Conservation (phyloP, 2,888 invertebrate species). For the Norana najaformis region DNA sequence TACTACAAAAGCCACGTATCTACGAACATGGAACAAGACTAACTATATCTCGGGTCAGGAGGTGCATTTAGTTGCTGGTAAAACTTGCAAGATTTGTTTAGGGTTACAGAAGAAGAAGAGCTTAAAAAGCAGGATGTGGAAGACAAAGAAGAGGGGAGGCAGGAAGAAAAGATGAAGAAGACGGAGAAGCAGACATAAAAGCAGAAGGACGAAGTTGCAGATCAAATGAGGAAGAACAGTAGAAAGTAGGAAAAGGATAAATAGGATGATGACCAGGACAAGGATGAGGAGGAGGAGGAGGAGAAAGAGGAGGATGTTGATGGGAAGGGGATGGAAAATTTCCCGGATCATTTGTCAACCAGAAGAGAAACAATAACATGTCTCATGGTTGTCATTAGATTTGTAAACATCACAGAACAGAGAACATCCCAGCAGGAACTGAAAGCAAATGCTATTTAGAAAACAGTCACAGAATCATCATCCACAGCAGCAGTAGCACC, state of each 20-base stretch:
- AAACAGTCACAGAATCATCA: background rate
- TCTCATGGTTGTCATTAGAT: background rate
- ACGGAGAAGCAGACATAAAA: background rate
- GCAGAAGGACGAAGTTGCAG: conserved; percentile 21
- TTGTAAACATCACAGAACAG: background rate
- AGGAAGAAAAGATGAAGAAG: background rate
- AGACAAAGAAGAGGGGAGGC: background rate
- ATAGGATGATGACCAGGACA: no score
- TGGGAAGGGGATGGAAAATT: background rate
- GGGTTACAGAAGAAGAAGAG: background rate
- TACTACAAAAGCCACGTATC: no score
- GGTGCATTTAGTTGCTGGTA: background rate
- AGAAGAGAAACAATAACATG: background rate
- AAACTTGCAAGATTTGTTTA: background rate
- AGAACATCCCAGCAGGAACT: background rate
- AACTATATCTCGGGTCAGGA: no score
- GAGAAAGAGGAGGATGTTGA: background rate
- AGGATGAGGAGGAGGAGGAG: no score
- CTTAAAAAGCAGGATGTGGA: background rate
- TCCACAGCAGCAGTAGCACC: background rate
- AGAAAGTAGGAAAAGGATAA: no score
- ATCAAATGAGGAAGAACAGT: background rate
- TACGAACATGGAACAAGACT: no score
- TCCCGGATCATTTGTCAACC: conserved; percentile 20
- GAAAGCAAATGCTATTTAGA: background rate